Percentiles rank a stretch among this genome's conserved stretches.
Evolutionary conservation across 2,888 invertebrate genomes (phyloP).

Genomic region (Chalcosyrphus nemorum): DNA sequence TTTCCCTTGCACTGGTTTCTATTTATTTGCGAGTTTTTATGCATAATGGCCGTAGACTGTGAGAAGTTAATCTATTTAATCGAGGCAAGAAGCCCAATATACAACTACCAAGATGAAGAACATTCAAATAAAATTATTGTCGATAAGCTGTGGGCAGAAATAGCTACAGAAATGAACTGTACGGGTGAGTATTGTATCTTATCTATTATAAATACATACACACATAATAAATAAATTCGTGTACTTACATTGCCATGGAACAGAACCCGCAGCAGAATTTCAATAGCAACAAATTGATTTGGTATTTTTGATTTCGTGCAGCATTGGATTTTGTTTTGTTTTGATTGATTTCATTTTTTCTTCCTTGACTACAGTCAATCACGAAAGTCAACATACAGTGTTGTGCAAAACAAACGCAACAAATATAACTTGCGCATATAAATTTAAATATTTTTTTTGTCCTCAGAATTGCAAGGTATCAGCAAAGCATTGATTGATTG

Average conservation of each 20-base stretch:
- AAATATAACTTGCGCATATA: too few relatives aligned
- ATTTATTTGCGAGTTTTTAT: background rate
- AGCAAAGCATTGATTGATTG: too few relatives aligned
- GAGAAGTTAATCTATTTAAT: background rate
- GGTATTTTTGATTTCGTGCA: background rate
- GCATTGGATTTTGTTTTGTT: too few relatives aligned
- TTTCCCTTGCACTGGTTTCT: background rate
- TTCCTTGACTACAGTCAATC: too few relatives aligned
- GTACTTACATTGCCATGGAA: constrained; percentile 2
- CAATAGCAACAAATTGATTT: background rate
- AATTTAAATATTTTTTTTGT: too few relatives aligned
- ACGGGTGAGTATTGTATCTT: background rate
- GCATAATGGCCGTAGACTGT: background rate
- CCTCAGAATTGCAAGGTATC: too few relatives aligned
- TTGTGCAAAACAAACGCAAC: too few relatives aligned
- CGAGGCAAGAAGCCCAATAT: background rate
- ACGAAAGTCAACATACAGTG: too few relatives aligned
- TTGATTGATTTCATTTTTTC: too few relatives aligned
- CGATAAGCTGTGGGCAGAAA: background rate
- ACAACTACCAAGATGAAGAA: background rate
- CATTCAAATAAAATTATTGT: background rate
- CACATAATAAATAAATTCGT: background rate
- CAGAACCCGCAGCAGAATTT: constrained; percentile 1
- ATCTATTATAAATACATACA: background rate
- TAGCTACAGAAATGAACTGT: constrained; percentile 3